phyloP scores from a whole-genome alignment of 2,113 vertebrate genomes.

The Carassius auratus region DNA sequence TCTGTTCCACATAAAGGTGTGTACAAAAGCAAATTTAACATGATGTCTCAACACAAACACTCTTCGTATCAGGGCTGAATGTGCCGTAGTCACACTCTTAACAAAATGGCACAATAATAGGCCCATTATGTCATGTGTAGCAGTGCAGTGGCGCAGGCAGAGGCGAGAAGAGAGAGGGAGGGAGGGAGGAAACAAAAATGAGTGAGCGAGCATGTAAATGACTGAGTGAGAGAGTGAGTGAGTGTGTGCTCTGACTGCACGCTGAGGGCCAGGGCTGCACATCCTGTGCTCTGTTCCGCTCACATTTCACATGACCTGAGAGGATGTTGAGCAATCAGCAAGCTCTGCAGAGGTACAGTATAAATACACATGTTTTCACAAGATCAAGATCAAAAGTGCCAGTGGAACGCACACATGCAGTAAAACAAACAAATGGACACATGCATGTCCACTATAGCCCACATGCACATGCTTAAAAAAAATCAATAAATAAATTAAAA shows the following conservation, averaged over 20 bases:
- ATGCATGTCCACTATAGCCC: not conserved
- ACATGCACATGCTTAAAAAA: not conserved
- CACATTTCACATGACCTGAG: constrained; percentile 59
- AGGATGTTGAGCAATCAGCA: constrained; percentile 60
- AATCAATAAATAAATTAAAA: not conserved
- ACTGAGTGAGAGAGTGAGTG: constrained; percentile 16
- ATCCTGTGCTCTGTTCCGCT: constrained; percentile 58
- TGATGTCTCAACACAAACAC: not conserved
- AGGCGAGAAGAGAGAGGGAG: not conserved
- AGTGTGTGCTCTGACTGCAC: constrained; percentile 4
- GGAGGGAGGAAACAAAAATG: not conserved
- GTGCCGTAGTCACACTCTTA: constrained; percentile 8
- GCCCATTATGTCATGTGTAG: constrained; percentile 45
- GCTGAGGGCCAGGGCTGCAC: constrained; percentile 41
- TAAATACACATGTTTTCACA: constrained; percentile 10
- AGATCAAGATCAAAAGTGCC: constrained; percentile 15
- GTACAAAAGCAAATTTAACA: not conserved
- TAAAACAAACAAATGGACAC: not conserved
- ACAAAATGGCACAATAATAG: constrained; percentile 38
- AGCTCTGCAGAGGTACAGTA: constrained; percentile 39
- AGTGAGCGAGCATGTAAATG: not conserved
- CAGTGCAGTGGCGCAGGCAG: constrained; percentile 10
- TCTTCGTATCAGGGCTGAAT: not conserved
- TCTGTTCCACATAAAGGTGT: not conserved
- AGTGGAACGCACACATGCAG: constrained; percentile 3